These are phyloP conservation scores for Melanaphis sacchari DNA, from an alignment of 1,140 invertebrate genomes.

Conservation along the genomic window DNA sequence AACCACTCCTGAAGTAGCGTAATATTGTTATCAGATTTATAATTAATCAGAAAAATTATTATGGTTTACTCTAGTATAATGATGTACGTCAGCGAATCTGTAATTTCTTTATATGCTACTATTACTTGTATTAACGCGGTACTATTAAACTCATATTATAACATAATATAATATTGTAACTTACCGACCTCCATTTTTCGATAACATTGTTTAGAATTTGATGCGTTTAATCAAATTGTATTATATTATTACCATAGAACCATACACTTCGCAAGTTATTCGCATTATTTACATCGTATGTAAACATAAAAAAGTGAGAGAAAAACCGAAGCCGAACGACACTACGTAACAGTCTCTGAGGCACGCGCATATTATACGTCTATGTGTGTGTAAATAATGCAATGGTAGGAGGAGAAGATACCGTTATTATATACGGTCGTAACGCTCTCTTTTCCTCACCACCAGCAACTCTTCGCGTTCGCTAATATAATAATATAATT, in stretches of 20 bases:
- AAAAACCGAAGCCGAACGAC: constrained; percentile 3
- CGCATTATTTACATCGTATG: constrained; percentile 12
- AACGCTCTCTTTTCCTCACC: not conserved
- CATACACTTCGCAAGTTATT: not conserved
- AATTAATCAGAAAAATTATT: not conserved
- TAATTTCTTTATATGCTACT: not conserved
- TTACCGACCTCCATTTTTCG: not conserved
- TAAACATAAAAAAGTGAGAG: not conserved
- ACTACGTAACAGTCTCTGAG: not conserved
- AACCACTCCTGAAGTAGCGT: not conserved
- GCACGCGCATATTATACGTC: not conserved
- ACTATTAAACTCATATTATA: not conserved
- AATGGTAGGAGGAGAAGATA: not conserved
- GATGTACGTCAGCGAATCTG: not conserved
- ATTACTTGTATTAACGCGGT: not conserved
- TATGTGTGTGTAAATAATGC: not conserved
- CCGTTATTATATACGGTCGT: constrained; percentile 2
- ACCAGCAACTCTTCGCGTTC: not conserved
- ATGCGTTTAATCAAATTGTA: not conserved
- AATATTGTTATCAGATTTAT: not conserved
- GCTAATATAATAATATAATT: constrained; percentile 9
- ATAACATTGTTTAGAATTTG: not conserved
- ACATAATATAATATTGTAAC: not conserved
- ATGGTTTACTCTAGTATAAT: not conserved
- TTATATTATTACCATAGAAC: not conserved